These are phyloP conservation scores for Gracilinanus agilis DNA, from an alignment of 2,113 vertebrate genomes.

Conservation along the genomic window DNA sequence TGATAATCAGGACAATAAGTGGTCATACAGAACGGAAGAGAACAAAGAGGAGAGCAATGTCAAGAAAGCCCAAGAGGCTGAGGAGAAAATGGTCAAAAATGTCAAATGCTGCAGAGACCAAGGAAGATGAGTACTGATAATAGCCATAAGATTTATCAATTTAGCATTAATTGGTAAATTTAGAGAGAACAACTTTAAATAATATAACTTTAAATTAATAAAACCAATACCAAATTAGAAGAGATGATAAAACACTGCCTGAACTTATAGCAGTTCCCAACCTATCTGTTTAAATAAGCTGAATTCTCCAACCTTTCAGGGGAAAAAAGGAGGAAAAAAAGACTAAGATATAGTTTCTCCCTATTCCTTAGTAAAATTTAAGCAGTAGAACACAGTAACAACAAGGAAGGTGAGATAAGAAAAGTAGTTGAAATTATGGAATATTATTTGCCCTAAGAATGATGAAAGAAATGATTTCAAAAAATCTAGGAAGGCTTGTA, in stretches of 20 bases:
- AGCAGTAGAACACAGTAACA: neutral
- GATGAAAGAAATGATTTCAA: neutral
- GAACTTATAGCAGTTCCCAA: neutral
- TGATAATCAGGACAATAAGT: neutral
- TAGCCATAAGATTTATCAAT: neutral
- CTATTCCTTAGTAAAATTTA: neutral
- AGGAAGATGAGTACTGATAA: neutral
- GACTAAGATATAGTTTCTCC: neutral
- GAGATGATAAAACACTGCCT: neutral
- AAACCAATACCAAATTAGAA: neutral
- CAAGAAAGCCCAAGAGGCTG: neutral
- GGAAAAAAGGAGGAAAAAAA: neutral
- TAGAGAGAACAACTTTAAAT: neutral
- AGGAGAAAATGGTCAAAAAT: neutral
- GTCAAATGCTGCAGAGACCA: neutral
- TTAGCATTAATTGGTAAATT: neutral
- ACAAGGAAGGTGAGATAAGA: neutral
- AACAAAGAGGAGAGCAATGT: neutral
- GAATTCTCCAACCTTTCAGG: neutral
- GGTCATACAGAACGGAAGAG: neutral
- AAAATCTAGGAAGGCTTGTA: neutral
- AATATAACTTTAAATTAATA: too few species aligned
- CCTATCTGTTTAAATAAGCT: neutral
- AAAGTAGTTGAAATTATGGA: neutral
- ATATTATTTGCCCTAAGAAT: neutral